phyloP scores from a whole-genome alignment of 2,113 vertebrate species.

The Macaca fascicularis region T2T-MFA8v1.1 NC_088391.1:95994501-95995000 shows the following conservation, averaged over 20 bases:
- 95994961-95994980: slow-evolving; percentile 34
- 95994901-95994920: neutral
- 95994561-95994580: neutral
- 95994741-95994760: neutral
- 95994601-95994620: neutral
- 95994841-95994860: neutral
- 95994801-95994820: neutral
- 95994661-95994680: neutral
- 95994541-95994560: neutral
- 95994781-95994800: neutral
- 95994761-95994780: neutral
- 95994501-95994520: neutral
- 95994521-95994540: neutral
- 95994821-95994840: fast-evolving
- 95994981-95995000: neutral
- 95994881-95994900: neutral
- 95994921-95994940: neutral
- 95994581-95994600: neutral
- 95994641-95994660: neutral
- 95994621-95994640: neutral
- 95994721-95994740: neutral
- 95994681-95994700: neutral
- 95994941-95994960: neutral
- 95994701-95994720: neutral
- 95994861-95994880: neutral